Evolutionary conservation across 2,797 vertebrate genomes (phyloP), one percentile per base, ranked within the genome.

Genomic region (Sebastes vulpes): DNA sequence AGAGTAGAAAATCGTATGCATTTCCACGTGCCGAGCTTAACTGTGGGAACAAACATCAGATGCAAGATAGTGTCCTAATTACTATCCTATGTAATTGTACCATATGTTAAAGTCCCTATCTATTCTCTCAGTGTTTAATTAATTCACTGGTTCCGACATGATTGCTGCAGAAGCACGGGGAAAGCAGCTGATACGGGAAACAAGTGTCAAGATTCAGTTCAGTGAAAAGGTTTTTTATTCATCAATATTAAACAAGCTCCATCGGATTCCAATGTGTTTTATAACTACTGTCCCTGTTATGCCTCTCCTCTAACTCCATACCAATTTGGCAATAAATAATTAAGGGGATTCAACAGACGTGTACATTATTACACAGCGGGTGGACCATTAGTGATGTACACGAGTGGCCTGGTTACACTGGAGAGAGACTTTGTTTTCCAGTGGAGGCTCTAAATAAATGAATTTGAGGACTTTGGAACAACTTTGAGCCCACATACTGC

Each of bases 251-350:
- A 92, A 85, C 25, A 81, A 60, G 74, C 73, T 58, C 60, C 75
- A 75, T 87, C 75, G 77, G 65, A 88, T 70, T 65, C 75, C 60
- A 75, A 68, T 69, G 71, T 56, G 66, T 69, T 82, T 75, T 70
- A 68, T 75, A 81, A 79, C 69, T 61, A 71, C 71, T 81, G 65
- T 60, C 71, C 86, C 54, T 20, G 72, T 65, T 81, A 59, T 57
- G 59, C 54, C 57, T 73, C 63, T 48, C 68, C 57, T 52, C 71
- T 72, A 56, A 72, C 84, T 84, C 52, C 68, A 73, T 73, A 76
- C 65, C 92, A 86, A 93, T 86, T 38, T 82, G 54, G 4, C 48
- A 10, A 52, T 92, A 88, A 92, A 93, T 92, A 81, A 93, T 94
- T 89, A 79, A 93, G 20, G 18, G 61, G 63, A 67, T 78, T 74